A percentile compares a stretch with the other conserved stretches of the same genome.
Evolutionary conservation across 2,797 vertebrate genomes (phyloP).

Genomic region (Catharus ustulatus): DNA sequence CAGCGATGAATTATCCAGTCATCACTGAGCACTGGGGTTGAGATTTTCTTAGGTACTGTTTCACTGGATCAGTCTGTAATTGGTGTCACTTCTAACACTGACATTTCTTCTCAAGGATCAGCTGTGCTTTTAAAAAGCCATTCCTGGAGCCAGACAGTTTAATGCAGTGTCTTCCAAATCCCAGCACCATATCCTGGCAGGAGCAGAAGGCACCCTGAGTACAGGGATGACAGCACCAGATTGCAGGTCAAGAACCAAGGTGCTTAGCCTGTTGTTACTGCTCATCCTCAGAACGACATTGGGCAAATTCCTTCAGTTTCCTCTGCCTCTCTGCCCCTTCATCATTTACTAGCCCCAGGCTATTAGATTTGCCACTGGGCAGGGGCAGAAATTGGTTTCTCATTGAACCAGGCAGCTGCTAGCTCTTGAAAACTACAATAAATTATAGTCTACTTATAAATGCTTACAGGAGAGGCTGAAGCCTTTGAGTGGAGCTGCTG

Average conservation of each 20-base stretch:
- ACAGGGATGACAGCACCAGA: neutral
- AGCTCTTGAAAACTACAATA: neutral
- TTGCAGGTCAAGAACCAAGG: neutral
- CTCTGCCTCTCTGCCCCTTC: neutral
- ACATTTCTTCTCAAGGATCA: constrained; percentile 46
- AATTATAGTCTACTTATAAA: neutral
- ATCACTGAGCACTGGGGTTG: neutral
- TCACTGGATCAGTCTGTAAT: neutral
- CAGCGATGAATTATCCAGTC: constrained; percentile 15
- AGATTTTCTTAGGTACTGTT: constrained; percentile 27
- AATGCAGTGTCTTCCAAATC: neutral
- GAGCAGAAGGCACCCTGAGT: neutral
- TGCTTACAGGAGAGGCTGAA: neutral
- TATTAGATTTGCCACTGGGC: neutral
- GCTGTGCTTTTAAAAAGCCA: neutral
- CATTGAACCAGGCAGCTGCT: neutral
- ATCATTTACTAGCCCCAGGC: neutral
- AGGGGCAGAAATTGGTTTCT: neutral
- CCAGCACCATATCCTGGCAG: neutral
- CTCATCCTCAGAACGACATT: neutral
- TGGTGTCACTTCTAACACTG: constrained; percentile 32
- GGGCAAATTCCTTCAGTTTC: neutral
- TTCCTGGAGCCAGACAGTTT: neutral
- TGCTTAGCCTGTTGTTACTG: neutral
- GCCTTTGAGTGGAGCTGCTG: neutral